Evolutionary conservation across 2,113 vertebrate species (phyloP).

Genomic region (Grantiella picta): DNA sequence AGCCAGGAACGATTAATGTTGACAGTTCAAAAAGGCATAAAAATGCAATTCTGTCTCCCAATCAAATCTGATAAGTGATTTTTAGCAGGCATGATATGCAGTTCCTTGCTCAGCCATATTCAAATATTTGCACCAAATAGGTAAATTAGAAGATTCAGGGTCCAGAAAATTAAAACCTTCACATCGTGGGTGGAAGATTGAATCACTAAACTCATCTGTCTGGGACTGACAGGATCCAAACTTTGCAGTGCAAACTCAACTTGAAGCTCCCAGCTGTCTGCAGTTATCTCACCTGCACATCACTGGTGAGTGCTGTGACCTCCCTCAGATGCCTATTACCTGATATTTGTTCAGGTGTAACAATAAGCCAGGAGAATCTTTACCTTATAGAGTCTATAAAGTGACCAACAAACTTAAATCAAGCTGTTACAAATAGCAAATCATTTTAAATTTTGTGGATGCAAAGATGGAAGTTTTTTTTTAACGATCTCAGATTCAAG

Average conservation of each 20-base stretch:
- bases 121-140: background rate
- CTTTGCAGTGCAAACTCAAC: background rate
- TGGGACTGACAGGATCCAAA: background rate
- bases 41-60: background rate
- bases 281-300: background rate
- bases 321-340: background rate
- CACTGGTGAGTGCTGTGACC: background rate
- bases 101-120: background rate
- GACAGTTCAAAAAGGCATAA: background rate
- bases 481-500: background rate
- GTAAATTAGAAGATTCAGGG: background rate
- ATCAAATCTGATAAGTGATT: background rate
- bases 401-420: background rate
- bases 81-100: background rate
- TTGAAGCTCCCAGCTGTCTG: background rate
- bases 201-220: background rate
- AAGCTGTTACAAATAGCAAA: background rate
- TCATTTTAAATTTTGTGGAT: background rate
- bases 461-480: background rate
- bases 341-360: background rate
- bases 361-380: background rate
- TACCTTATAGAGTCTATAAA: background rate
- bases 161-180: background rate
- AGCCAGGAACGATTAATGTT: rapidly evolving
- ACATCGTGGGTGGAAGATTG: background rate